A percentile compares a stretch with the other conserved stretches of the same genome.
Evolutionary conservation across 2,797 vertebrate species (phyloP).

Genomic region (Sebastes wilsoni): DNA sequence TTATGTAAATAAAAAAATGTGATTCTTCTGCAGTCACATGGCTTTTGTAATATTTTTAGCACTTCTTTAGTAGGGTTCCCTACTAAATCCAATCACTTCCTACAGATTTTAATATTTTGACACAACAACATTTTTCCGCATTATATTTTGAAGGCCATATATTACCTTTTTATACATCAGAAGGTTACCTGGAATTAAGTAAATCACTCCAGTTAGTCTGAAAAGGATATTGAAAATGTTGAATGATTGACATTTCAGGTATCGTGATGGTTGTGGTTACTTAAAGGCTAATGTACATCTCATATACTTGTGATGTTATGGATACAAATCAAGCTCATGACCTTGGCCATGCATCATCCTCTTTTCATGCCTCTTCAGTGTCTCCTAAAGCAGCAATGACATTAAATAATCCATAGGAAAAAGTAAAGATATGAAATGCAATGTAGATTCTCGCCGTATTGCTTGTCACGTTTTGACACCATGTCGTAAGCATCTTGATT

Average conservation of each 20-base stretch:
- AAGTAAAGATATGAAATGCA: slow-evolving; percentile 68
- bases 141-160: slow-evolving; percentile 7
- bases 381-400: slow-evolving; percentile 58
- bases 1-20: neutral
- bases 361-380: slow-evolving; percentile 33
- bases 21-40: neutral
- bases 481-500: slow-evolving; percentile 70
- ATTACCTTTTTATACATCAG: slow-evolving; percentile 11
- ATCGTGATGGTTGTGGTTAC: slow-evolving; percentile 44
- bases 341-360: slow-evolving; percentile 65
- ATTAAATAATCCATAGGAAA: slow-evolving; percentile 60
- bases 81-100: neutral
- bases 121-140: neutral
- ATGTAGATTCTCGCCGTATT: slow-evolving; percentile 72
- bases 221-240: slow-evolving; percentile 14
- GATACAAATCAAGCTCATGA: slow-evolving; percentile 69
- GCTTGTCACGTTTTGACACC: slow-evolving; percentile 75
- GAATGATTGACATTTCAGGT: slow-evolving; percentile 56
- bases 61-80: neutral
- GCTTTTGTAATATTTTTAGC: neutral
- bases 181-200: slow-evolving; percentile 29
- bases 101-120: neutral
- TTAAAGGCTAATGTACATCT: slow-evolving; percentile 63
- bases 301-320: slow-evolving; percentile 49
- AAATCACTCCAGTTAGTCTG: slow-evolving; percentile 37